Evolutionary conservation across 2,888 invertebrate genomes (phyloP).

Genomic region (Falcaria lacertinaria): DNA sequence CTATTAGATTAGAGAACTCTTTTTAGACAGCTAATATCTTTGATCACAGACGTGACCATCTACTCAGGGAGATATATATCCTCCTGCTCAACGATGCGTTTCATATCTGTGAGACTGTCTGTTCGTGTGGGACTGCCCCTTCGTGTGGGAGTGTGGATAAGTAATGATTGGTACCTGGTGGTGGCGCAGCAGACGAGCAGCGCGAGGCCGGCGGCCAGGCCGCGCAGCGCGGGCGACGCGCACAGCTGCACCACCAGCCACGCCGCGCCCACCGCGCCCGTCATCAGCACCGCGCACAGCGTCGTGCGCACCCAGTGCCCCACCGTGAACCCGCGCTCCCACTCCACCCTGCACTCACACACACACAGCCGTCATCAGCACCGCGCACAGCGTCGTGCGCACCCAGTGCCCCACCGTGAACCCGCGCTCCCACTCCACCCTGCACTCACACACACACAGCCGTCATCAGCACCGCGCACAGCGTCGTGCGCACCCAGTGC

Average conservation of each 20-base stretch:
- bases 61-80: too few species aligned
- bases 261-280: constrained; percentile 86
- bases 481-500: constrained; percentile 91
- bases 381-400: constrained; percentile 88
- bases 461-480: constrained; percentile 88
- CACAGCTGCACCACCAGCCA: constrained; percentile 90
- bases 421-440: constrained; percentile 90
- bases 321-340: constrained; percentile 90
- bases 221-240: constrained; percentile 87
- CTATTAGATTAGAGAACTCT: too few species aligned
- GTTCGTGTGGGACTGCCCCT: constrained; percentile 80
- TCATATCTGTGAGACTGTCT: too few species aligned
- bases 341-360: constrained; percentile 82
- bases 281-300: constrained; percentile 88
- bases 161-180: constrained; percentile 78
- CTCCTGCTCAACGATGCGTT: too few species aligned
- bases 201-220: constrained; percentile 89
- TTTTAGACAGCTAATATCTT: too few species aligned
- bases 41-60: too few species aligned
- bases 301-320: constrained; percentile 92
- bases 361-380: constrained; percentile 88
- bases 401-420: constrained; percentile 92
- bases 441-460: too few species aligned
- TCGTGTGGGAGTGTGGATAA: constrained; percentile 83
- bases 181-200: constrained; percentile 91